A percentile compares a stretch with the other conserved stretches of the same genome.
Evolutionary conservation across 2,888 invertebrate species (phyloP).

Genomic region (Diogma glabrata): DNA sequence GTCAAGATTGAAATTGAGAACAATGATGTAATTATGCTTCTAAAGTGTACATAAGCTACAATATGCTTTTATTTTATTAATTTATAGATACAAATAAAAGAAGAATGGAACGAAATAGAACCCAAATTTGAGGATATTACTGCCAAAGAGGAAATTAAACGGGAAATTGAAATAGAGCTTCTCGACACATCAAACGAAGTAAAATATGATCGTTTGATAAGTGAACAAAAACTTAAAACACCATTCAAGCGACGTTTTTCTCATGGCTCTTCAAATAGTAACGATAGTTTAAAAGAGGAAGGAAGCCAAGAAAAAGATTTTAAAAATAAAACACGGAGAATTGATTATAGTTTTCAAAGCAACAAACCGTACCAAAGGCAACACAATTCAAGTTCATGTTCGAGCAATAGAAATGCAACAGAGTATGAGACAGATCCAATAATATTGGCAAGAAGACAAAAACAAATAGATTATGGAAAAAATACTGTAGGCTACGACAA

Average conservation of each 20-base stretch:
- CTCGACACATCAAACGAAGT: slow-evolving; percentile 26
- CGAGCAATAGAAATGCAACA: slow-evolving; percentile 12
- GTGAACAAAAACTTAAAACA: slow-evolving; percentile 34
- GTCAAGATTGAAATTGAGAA: neutral
- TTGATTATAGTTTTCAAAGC: no score
- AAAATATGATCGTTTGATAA: slow-evolving; percentile 32
- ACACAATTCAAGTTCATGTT: slow-evolving; percentile 28
- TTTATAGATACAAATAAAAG: neutral
- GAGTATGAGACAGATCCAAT: slow-evolving; percentile 59
- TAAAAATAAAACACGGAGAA: neutral
- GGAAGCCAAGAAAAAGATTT: neutral
- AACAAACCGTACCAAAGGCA: no score
- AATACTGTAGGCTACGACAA: slow-evolving; percentile 78
- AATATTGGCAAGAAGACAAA: slow-evolving; percentile 66
- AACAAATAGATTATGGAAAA: slow-evolving; percentile 92
- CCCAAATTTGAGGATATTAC: neutral
- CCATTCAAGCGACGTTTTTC: slow-evolving; percentile 35
- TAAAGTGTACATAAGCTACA: neutral
- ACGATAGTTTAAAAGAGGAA: slow-evolving; percentile 7
- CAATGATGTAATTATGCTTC: neutral
- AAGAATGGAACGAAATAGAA: neutral
- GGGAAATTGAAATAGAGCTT: neutral
- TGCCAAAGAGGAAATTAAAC: neutral
- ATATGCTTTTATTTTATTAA: neutral
- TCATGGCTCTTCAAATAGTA: slow-evolving; percentile 24